phyloP scores from a whole-genome alignment of 2,113 vertebrate genomes.

The human region DNA sequence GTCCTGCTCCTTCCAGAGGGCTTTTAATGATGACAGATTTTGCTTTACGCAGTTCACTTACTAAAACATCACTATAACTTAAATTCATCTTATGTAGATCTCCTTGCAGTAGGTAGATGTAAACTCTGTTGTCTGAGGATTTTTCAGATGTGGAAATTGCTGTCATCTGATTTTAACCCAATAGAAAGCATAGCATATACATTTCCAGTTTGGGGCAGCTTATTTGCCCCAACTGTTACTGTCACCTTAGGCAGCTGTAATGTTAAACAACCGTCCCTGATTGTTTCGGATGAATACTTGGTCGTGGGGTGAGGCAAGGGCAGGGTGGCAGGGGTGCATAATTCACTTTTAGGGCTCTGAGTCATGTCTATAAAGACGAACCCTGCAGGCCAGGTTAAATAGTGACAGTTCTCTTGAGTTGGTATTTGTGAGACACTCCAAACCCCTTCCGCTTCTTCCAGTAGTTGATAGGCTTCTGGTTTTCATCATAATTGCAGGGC shows the following conservation, averaged over 20 bases:
- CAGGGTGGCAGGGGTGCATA: too few relatives aligned
- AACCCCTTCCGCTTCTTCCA: neutral
- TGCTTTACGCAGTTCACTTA: neutral
- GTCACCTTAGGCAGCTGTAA: neutral
- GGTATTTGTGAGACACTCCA: neutral
- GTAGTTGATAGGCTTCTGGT: neutral
- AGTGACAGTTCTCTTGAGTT: neutral
- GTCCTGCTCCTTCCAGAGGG: neutral
- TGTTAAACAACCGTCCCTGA: neutral
- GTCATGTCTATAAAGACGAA: neutral
- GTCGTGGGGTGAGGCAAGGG: neutral
- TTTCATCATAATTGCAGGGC: neutral
- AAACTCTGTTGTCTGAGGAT: neutral
- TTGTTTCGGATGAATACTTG: neutral
- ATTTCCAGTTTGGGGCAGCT: neutral
- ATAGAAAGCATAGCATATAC: neutral
- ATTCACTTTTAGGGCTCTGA: neutral
- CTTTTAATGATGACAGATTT: neutral
- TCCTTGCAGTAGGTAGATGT: neutral
- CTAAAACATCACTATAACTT: neutral
- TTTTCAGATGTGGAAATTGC: neutral
- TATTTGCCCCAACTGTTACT: neutral
- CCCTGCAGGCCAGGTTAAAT: neutral
- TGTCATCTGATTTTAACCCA: neutral
- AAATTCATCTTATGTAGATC: neutral